Base-by-base conservation (phyloP, 2,888 invertebrate genomes). In the Amiota communis region DNA sequence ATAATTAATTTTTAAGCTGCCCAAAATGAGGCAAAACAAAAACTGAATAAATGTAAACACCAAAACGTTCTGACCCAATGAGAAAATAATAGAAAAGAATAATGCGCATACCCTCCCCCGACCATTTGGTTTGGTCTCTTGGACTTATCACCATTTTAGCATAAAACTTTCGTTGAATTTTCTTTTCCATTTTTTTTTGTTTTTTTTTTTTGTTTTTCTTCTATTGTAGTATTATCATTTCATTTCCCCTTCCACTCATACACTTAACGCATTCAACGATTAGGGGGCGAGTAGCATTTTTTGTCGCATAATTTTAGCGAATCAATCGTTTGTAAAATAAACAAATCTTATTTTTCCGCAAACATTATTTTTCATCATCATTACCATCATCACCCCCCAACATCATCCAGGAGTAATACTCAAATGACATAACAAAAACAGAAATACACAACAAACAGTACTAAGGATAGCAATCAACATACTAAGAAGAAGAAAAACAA, bases 301-400 rank as follows among this genome's bases (percentile, higher is more conserved):
- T 13, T 71, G 65, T 65, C 65, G 71, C 71, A 71, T 65, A 71
- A 65, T 71, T 65, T 71, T 48, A 65, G 59, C 71, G 83, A 84
- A 84, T 84, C 83, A 84, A 84, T 84, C 83, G 83, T 85, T 84
- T 82, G 86, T 84, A 83, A 84, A 81, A 81, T 84, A 84, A 86
- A 84, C 83, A 84, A 84, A 86, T 83, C 83, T 83, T 86, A 83
- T 83, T 83, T 83, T 83, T 86, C 80, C 86, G 80, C 85, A 83
- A 83, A 83, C 86, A 83, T 83, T 85, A 86, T 86, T 86, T 83
- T 79, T 83, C 83, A 86, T 69, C 23, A 47, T 86, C 36, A 36
- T 36, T 6, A 36, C 36, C 36, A 36, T 2, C 23, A 23, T 23
- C 23, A 23, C 23, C 23, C 23, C 1, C 2, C 23, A 23, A 3